Base-by-base conservation (phyloP, 2,113 vertebrate species). In the Mustela nigripes region DNA sequence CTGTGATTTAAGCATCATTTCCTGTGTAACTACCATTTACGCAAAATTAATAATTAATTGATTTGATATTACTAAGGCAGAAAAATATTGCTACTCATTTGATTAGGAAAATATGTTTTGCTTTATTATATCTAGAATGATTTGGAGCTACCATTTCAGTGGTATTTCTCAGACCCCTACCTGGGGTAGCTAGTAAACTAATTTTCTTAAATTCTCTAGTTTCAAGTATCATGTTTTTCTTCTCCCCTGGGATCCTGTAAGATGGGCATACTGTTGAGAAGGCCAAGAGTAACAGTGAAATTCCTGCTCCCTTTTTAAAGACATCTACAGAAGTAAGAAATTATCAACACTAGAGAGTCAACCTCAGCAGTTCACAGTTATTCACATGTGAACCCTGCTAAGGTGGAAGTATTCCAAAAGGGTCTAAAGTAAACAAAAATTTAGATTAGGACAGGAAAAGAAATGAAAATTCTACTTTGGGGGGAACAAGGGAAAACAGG, bases 371-470 rank as follows among this genome's bases (percentile, higher is more conserved):
- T 74, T 91, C 42, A 76, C 14, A 48, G 26, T 78, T 84, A 86
- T 83, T 83, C 73, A 91, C 22, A 48, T 11, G 14, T 85, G 50
- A 89, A 76, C 53, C 22, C 95, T 62, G 19, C 62, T 89, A 86
- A 79, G 48, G 33, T 85, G 24, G 71, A 93, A 85, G 31, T 67
- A 62, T 83, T 97, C 26, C 60, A 97, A 80, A 15, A 76, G 22
- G 42, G 19, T 53, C 42, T 88, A 92, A 85, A 69, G 50, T 69
- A 94, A 98, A 97, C 50, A 82, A 85, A 92, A 94, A 74, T 95
- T 92, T 94, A 96, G 33, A 65, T 21, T 76, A 22, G 33, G 22
- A 78, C 26, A 89, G 53, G n/a, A 71, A 92, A 92, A 85, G 21
- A 89, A 94, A 94, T 71, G 22, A 93, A 93, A 94, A 95, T 71